Conservation (phyloP, 1,140 invertebrate genomes). For the Drosophila parabipectinata region DNA sequence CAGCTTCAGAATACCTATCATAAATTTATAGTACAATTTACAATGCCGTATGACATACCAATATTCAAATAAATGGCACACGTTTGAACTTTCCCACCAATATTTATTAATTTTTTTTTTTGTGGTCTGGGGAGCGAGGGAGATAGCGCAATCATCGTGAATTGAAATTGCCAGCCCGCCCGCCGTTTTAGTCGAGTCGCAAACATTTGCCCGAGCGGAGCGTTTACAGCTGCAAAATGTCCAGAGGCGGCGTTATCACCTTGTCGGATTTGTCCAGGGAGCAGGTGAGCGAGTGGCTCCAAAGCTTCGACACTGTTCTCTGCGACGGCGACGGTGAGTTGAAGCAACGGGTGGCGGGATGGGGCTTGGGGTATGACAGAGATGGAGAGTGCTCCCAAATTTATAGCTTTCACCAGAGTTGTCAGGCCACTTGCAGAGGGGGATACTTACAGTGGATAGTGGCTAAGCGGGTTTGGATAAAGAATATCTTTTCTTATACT, state of each 20-base stretch:
- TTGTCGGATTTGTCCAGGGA: slow-evolving; percentile 80
- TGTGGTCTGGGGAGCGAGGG: slow-evolving; percentile 15
- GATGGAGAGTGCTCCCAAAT: slow-evolving; percentile 11
- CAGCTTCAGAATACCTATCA: slow-evolving; percentile 33
- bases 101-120: not conserved
- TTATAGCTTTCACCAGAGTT: slow-evolving; percentile 16
- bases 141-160: slow-evolving; percentile 43
- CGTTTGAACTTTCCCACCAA: slow-evolving; percentile 5
- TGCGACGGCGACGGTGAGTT: slow-evolving; percentile 92
- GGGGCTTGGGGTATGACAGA: not conserved
- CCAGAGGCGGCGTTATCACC: slow-evolving; percentile 48
- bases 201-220: slow-evolving; percentile 40
- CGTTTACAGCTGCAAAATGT: slow-evolving; percentile 49
- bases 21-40: slow-evolving; percentile 65
- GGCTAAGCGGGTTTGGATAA: not conserved
- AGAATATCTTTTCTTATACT: too few relatives aligned
- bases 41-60: slow-evolving; percentile 26
- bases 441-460: not conserved
- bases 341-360: not conserved
- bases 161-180: slow-evolving; percentile 10
- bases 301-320: slow-evolving; percentile 91
- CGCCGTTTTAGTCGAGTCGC: slow-evolving; percentile 42
- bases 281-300: slow-evolving; percentile 87
- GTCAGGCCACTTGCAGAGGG: not conserved
- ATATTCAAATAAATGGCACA: slow-evolving; percentile 51